These are phyloP conservation scores for Philypnodon macrostomus DNA, from an alignment of 2,797 vertebrate species.

Conservation along the genomic window DNA sequence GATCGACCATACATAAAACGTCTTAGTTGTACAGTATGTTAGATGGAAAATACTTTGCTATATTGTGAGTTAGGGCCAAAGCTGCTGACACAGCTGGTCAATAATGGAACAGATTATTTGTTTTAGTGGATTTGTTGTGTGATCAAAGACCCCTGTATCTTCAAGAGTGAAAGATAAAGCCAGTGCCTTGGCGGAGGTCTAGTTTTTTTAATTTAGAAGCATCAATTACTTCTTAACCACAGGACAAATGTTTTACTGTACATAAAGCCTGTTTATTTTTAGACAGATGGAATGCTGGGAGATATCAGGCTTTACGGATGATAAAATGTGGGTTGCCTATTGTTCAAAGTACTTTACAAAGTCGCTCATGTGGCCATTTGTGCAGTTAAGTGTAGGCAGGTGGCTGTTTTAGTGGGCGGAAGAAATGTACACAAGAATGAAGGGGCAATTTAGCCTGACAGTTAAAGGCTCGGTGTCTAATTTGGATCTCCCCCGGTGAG, in stretches of 20 bases:
- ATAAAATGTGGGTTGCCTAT: constrained; percentile 9
- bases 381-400: constrained; percentile 27
- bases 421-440: constrained; percentile 37
- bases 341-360: constrained; percentile 12
- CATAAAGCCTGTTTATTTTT: constrained; percentile 37
- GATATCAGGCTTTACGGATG: constrained; percentile 18
- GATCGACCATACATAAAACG: no score
- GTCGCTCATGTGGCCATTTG: constrained; percentile 2
- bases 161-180: no score
- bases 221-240: no score
- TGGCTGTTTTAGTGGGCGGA: constrained; percentile 36
- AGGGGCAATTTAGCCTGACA: constrained; percentile 52
- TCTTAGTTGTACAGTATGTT: no score
- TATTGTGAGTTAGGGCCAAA: no score
- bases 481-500: constrained; percentile 60
- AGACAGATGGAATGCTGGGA: constrained; percentile 26
- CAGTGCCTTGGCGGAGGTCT: no score
- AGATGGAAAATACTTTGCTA: no score
- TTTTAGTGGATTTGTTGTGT: no score
- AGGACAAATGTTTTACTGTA: constrained; percentile 12
- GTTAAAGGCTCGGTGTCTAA: constrained; percentile 53
- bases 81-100: no score
- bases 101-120: no score
- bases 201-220: no score
- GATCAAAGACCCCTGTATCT: no score